phyloP scores from a whole-genome alignment of 2,888 invertebrate genomes.

The Cephalotes varians region DNA sequence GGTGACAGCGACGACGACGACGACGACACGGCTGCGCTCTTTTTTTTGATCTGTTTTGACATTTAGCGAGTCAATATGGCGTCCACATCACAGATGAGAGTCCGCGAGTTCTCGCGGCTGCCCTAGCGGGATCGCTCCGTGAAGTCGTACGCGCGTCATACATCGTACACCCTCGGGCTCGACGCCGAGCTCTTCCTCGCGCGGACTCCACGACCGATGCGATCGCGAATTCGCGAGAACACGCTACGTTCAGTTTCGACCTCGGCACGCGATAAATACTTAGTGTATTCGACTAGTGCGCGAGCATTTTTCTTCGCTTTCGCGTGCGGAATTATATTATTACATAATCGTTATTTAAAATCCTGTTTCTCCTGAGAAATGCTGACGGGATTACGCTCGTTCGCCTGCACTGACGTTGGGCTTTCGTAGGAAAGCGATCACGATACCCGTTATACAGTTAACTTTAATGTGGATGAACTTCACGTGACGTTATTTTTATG shows the following conservation, averaged over 20 bases:
- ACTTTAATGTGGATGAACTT: neutral
- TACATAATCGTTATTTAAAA: constrained; percentile 72
- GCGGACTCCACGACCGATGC: neutral
- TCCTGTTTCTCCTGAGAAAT: constrained; percentile 43
- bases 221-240: neutral
- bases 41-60: constrained; percentile 73
- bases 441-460: neutral
- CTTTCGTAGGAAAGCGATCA: neutral
- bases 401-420: constrained; percentile 22
- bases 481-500: constrained; percentile 13
- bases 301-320: constrained; percentile 66
- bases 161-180: neutral
- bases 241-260: neutral
- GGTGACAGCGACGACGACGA: constrained; percentile 17
- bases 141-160: neutral
- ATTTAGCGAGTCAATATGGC: constrained; percentile 74
- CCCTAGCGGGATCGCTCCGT: constrained; percentile 38
- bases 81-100: constrained; percentile 73
- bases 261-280: neutral
- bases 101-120: constrained; percentile 60
- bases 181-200: neutral
- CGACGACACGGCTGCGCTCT: constrained; percentile 24
- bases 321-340: constrained; percentile 59
- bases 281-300: neutral
- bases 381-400: constrained; percentile 25